Evolutionary conservation across 2,113 vertebrate species (phyloP).

Genomic region (Serilophus lunatus): DNA sequence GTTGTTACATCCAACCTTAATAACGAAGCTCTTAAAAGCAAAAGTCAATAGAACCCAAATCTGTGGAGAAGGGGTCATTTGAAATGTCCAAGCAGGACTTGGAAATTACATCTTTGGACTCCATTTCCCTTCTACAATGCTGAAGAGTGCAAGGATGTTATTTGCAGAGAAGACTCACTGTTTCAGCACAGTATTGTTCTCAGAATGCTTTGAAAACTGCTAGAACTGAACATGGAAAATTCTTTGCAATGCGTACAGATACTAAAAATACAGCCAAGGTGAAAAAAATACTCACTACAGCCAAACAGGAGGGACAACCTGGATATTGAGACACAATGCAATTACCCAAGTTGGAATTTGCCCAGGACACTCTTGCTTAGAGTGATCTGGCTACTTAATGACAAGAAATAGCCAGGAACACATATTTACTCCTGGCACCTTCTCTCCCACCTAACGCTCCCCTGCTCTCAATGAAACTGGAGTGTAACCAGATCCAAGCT

Average conservation of each 20-base stretch:
- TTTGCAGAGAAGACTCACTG: neutral
- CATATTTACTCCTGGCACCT: neutral
- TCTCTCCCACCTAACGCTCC: neutral
- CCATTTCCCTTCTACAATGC: neutral
- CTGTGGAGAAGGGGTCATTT: neutral
- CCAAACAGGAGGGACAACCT: constrained; percentile 19
- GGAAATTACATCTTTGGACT: neutral
- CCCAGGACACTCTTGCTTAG: neutral
- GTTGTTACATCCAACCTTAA: neutral
- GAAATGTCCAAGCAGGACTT: neutral
- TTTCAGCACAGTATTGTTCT: neutral
- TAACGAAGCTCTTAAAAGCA: neutral
- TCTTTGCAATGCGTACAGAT: neutral
- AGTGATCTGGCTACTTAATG: constrained; percentile 23
- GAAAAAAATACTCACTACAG: neutral
- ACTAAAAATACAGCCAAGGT: constrained; percentile 49
- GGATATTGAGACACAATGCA: neutral
- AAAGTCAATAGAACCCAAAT: neutral
- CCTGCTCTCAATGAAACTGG: constrained; percentile 11
- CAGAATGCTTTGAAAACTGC: neutral
- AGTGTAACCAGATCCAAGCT: neutral
- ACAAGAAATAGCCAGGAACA: constrained; percentile 21
- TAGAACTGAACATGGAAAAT: neutral
- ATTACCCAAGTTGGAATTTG: constrained; percentile 36
- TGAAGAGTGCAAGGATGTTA: neutral